Evolutionary conservation across 2,888 invertebrate species (phyloP).

Genomic region (Tupiocoris notatus): DNA sequence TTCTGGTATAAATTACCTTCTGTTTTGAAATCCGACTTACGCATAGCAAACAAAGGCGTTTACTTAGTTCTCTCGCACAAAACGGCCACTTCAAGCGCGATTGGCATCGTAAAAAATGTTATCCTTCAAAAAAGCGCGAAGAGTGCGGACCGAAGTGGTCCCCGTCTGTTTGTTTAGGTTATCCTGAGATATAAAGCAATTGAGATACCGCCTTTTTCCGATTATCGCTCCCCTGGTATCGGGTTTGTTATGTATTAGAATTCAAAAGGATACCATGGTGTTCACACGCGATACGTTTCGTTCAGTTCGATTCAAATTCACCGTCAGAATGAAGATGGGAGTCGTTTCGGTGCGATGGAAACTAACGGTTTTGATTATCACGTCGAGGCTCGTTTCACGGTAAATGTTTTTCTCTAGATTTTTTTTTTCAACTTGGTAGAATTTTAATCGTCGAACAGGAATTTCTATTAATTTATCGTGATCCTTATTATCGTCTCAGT

Average conservation of each 20-base stretch:
- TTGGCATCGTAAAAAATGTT: too few relatives aligned
- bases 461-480: too few relatives aligned
- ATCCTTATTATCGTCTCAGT: too few relatives aligned
- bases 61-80: too few relatives aligned
- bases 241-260: background rate
- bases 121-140: too few relatives aligned
- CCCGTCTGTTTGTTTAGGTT: too few relatives aligned
- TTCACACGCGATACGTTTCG: constrained; percentile 14
- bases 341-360: constrained; percentile 19
- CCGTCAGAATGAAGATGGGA: constrained; percentile 8
- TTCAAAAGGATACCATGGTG: constrained; percentile 1
- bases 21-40: too few relatives aligned
- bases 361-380: constrained; percentile 4
- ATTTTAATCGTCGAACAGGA: background rate
- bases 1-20: too few relatives aligned
- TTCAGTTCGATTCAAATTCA: constrained; percentile 12
- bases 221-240: background rate
- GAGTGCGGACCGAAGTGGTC: too few relatives aligned
- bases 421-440: background rate
- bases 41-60: too few relatives aligned
- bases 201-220: too few relatives aligned
- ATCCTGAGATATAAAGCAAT: constrained; percentile 7
- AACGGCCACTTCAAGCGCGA: too few relatives aligned
- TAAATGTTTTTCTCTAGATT: background rate
- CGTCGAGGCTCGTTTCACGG: background rate